phyloP scores from a whole-genome alignment of 92 coral and sea anemone species.

The Palythoa caribaeorum region DNA sequence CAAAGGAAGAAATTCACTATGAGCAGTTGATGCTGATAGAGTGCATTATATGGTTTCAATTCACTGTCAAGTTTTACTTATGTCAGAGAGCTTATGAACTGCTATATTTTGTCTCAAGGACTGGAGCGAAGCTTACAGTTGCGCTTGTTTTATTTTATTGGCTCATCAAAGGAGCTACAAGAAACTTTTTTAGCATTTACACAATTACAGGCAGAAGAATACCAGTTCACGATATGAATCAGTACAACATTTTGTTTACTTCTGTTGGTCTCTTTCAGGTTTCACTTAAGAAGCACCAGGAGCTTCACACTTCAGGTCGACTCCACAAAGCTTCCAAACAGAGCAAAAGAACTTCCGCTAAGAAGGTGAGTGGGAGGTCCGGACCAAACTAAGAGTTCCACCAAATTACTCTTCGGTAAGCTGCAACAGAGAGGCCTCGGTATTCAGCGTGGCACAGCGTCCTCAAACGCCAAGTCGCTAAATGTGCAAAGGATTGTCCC shows the following conservation, averaged over 20 bases:
- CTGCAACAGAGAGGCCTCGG: not conserved
- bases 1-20: not conserved
- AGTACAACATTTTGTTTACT: not conserved
- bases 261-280: conserved; percentile 34
- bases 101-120: too few species aligned
- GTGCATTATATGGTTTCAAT: too few species aligned
- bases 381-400: not conserved
- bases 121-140: too few species aligned
- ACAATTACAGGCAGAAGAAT: too few species aligned
- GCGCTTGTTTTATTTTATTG: too few species aligned
- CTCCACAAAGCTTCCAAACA: not conserved
- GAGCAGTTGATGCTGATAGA: not conserved
- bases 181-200: too few species aligned
- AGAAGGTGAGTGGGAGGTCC: conserved; percentile 45
- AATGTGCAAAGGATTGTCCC: not conserved
- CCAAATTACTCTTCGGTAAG: conserved; percentile 2
- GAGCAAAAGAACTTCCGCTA: not conserved
- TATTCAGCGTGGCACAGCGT: not conserved
- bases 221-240: too few species aligned
- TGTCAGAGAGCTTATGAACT: too few species aligned
- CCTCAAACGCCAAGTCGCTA: not conserved
- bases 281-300: conserved; percentile 67
- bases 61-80: too few species aligned
- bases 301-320: conserved; percentile 52
- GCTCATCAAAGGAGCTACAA: too few species aligned